Evolutionary conservation across 2,888 invertebrate genomes (phyloP), one percentile per base, ranked within the genome.

Genomic region (Linnaemya vulpina): DNA sequence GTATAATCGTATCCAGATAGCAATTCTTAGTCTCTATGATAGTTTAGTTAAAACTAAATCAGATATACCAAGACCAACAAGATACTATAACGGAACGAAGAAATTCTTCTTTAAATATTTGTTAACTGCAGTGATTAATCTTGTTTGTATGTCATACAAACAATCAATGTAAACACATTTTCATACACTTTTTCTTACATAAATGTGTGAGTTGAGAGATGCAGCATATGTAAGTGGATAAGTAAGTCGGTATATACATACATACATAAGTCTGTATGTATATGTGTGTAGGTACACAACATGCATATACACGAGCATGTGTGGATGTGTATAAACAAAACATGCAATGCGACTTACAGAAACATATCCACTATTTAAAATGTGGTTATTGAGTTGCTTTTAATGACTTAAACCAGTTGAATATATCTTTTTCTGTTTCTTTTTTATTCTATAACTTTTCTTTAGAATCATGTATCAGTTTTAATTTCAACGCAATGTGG

Each of bases 11-110:
- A 40, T 43, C 9, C 30, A 62, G 30, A 22, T 4, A 58, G 22
- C 40, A 22, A 38, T 49, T 63, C 70, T 55, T 58, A 58, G 74
- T 79, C 71, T 79, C 70, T 84, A 53, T n/a, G 20, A 51, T 40
- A 78, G 53, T 55, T 43, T 25, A 38, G 13, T 53, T 76, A 11
- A 67, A 75, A 75, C 63, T 76, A 80, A 76, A 67, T 17, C 71
- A 80, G 55, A 55, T 51, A 55, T 51, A 75, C 62, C 35, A 51
- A 51, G n/a, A 46, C 43, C 49, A 65, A 30, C 60, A 43, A 58
- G 38, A 90, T 40, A 4, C 88, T 89, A 89, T 90, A 90, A 90
- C 90, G 90, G 90, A 90, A 88, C n/a, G n/a, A n/a, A n/a, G n/a
- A n/a, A n/a, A 86, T 65, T 51, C 15, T 70, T 4, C 7, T 75